Conservation (phyloP, 2,113 vertebrate species). For the Xiphophorus maculatus region DNA sequence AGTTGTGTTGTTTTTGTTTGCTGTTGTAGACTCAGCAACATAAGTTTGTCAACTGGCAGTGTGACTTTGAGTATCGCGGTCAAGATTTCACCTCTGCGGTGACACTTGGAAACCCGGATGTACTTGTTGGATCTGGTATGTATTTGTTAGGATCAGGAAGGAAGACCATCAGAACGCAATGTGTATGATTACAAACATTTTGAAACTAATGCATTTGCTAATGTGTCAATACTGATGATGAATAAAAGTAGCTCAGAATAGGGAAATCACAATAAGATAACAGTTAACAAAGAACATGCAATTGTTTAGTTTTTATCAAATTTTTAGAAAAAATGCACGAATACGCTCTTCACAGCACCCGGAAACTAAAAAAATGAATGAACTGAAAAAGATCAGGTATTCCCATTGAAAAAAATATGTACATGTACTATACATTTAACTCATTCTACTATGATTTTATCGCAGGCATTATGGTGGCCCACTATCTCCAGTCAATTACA, state of each 20-base stretch:
- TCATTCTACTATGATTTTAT: neutral
- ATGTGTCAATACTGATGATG: neutral
- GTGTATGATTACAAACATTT: neutral
- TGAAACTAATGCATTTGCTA: neutral
- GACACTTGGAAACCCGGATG: slow-evolving; percentile 89
- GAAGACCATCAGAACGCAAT: neutral
- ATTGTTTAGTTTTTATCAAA: no score
- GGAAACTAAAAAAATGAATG: neutral
- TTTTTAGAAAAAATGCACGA: no score
- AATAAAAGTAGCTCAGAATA: neutral
- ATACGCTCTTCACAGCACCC: neutral
- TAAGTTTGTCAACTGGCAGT: slow-evolving; percentile 94
- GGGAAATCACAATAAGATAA: neutral
- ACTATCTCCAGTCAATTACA: slow-evolving; percentile 89
- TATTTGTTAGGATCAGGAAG: slow-evolving; percentile 52
- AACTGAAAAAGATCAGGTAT: neutral
- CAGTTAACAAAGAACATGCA: no score
- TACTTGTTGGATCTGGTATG: slow-evolving; percentile 88
- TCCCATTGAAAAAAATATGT: neutral
- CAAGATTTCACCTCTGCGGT: slow-evolving; percentile 86
- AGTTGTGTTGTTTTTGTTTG: neutral
- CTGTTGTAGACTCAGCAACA: slow-evolving; percentile 88
- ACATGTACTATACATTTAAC: neutral
- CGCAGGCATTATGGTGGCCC: slow-evolving; percentile 87
- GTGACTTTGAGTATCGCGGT: slow-evolving; percentile 89